Evolutionary conservation across 1,140 invertebrate genomes (phyloP).

Genomic region (Diorhabda elongata): DNA sequence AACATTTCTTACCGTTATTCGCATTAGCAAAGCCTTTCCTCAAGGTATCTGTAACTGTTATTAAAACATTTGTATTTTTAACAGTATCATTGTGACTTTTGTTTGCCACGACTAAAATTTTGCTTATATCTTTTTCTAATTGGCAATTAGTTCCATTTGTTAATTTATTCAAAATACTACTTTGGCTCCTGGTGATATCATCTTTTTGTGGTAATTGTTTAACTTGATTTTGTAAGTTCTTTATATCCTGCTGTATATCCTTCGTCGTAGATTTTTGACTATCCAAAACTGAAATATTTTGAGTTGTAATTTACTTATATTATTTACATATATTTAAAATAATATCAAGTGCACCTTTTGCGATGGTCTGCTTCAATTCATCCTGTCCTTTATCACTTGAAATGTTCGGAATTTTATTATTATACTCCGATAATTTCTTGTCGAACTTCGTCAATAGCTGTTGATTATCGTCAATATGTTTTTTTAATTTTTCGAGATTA

Average conservation of each 20-base stretch:
- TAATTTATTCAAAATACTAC: slow-evolving; percentile 13
- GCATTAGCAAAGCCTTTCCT: slow-evolving; percentile 55
- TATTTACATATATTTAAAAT: neutral
- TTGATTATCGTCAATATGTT: slow-evolving; percentile 46
- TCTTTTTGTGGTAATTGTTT: slow-evolving; percentile 27
- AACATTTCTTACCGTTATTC: neutral
- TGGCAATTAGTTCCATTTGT: slow-evolving; percentile 30
- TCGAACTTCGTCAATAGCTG: slow-evolving; percentile 54
- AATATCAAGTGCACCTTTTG: slow-evolving; percentile 28
- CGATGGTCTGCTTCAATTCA: slow-evolving; percentile 48
- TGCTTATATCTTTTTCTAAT: slow-evolving; percentile 19
- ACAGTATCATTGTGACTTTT: slow-evolving; percentile 51
- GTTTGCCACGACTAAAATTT: slow-evolving; percentile 42
- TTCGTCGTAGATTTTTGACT: slow-evolving; percentile 33
- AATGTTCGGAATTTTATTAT: slow-evolving; percentile 46
- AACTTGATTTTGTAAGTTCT: slow-evolving; percentile 22
- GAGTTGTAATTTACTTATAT: neutral
- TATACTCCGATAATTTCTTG: slow-evolving; percentile 53
- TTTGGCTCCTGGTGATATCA: slow-evolving; percentile 21
- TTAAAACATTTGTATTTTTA: slow-evolving; percentile 51
- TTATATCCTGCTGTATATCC: slow-evolving; percentile 32
- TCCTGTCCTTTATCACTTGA: slow-evolving; percentile 45
- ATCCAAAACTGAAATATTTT: slow-evolving; percentile 31
- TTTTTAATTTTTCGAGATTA: slow-evolving; percentile 41
- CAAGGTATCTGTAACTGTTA: slow-evolving; percentile 53